Base-by-base conservation (phyloP, 2,888 invertebrate genomes). In the Gnatocerus cornutus region DNA sequence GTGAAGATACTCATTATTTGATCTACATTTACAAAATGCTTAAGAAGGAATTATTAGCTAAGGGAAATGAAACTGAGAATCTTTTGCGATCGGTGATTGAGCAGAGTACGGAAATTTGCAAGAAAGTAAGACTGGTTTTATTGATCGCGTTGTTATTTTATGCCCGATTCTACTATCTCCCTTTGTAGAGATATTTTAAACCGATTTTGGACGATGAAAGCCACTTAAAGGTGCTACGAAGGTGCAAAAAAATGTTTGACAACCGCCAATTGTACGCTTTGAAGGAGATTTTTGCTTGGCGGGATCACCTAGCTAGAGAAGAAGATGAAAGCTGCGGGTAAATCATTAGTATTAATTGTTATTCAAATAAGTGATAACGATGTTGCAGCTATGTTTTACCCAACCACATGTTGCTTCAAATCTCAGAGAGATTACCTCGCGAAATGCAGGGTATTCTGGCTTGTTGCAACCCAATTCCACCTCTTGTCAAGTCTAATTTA, bases 1-100 rank as follows among this genome's bases (percentile, higher is more conserved):
- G 98, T 10, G 91, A 91, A 82, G 99, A 99, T 85, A 99, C 99
- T 0, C 99, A 98, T 85, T 98, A 95, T 84, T 86, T 99, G 69
- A 89, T 98, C 3, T 95, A 95, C 83, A 92, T 98, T 72, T 97
- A 95, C 86, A 93, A 95, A 67, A 84, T 88, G 39, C 85, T 98
- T 86, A 90, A 88, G 66, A 92, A 91, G 74, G 93, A 94, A 64
- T 86, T 99, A 39, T 81, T 96, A 1, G 87, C 88, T 2, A 86
- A 86, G 69, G 90, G 90, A 0, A 90, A 92, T 77, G 90, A 81
- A 4, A 48, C 72, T n/a, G 78, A 81, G 69, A 91, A 92, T 76
- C 80, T 93, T 0, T 82, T 98, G 9, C 84, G 87, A 56, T 87
- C 90, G 0, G 95, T 93, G 0, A 92, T 93, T 77, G 88, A 92